phyloP scores from a whole-genome alignment of 2,113 vertebrate genomes.

The Taxidea taxus region DNA sequence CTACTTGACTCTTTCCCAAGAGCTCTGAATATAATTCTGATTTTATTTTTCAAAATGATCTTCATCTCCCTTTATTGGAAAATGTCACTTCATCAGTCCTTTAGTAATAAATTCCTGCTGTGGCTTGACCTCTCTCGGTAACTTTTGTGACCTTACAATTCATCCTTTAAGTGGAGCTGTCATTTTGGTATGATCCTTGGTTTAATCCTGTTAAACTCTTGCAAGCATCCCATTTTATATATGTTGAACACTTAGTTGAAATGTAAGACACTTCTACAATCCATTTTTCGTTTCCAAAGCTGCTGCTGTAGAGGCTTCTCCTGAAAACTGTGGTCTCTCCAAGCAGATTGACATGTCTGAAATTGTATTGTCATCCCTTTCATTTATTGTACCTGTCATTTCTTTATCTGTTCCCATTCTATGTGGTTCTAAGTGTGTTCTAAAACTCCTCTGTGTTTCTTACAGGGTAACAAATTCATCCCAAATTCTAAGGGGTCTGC shows the following conservation, averaged over 20 bases:
- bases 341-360: constrained; percentile 10
- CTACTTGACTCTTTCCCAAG: background rate
- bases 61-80: constrained; percentile 67
- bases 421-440: background rate
- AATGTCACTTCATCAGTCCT: constrained; percentile 67
- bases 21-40: constrained; percentile 2
- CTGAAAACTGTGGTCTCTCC: background rate
- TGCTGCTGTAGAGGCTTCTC: background rate
- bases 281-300: constrained; percentile 59
- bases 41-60: constrained; percentile 65
- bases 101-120: constrained; percentile 49
- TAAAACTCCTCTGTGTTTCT: background rate
- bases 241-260: constrained; percentile 62
- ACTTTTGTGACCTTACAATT: constrained; percentile 70
- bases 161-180: constrained; percentile 66
- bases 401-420: background rate
- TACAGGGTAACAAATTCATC: background rate
- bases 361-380: background rate
- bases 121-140: constrained; percentile 65
- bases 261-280: constrained; percentile 60
- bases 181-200: constrained; percentile 56
- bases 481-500: background rate
- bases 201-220: constrained; percentile 74
- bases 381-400: background rate
- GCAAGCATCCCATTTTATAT: constrained; percentile 53